Percentiles rank a stretch among this genome's conserved stretches.
phyloP scores from a whole-genome alignment of 2,888 invertebrate species.

The Parnassius apollo region DNA sequence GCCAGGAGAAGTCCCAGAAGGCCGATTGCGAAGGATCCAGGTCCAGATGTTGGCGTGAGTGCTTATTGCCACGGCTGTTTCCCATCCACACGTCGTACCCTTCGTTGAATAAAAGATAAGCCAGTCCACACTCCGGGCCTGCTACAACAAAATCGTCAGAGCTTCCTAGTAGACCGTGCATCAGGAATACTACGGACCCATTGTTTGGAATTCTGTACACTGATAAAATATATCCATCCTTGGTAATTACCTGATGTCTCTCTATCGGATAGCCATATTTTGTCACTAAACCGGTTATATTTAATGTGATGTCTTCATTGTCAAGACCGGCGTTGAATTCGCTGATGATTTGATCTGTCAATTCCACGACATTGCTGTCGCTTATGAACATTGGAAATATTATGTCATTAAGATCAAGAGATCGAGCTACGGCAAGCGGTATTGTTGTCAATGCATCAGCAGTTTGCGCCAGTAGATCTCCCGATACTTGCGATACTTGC shows the following conservation, averaged over 20 bases:
- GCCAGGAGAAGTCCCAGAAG: constrained; percentile 89
- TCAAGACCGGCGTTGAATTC: constrained; percentile 40
- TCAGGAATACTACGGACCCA: constrained; percentile 54
- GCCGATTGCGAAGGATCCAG: constrained; percentile 54
- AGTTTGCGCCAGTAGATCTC: constrained; percentile 9
- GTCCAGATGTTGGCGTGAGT: constrained; percentile 78
- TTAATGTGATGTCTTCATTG: constrained; percentile 50
- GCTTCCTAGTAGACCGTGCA: constrained; percentile 62
- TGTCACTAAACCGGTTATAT: constrained; percentile 41
- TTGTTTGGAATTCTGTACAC: constrained; percentile 54
- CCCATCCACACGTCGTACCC: constrained; percentile 90
- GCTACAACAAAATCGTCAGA: constrained; percentile 59
- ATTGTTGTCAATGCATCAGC: constrained; percentile 23
- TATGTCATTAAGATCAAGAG: constrained; percentile 31
- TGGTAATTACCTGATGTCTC: constrained; percentile 47
- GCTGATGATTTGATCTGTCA: constrained; percentile 37
- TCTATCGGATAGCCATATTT: constrained; percentile 57
- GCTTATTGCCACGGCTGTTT: constrained; percentile 88
- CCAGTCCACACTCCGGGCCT: constrained; percentile 52
- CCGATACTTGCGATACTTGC: constrained; percentile 9
- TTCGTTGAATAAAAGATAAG: constrained; percentile 77
- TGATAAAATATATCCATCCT: constrained; percentile 54
- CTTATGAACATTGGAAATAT: constrained; percentile 37
- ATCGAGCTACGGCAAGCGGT: constrained; percentile 39
- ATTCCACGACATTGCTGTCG: constrained; percentile 39